These are phyloP conservation scores for Asarcornis scutulata DNA, from an alignment of 2,113 vertebrate genomes.

Conservation along the genomic window DNA sequence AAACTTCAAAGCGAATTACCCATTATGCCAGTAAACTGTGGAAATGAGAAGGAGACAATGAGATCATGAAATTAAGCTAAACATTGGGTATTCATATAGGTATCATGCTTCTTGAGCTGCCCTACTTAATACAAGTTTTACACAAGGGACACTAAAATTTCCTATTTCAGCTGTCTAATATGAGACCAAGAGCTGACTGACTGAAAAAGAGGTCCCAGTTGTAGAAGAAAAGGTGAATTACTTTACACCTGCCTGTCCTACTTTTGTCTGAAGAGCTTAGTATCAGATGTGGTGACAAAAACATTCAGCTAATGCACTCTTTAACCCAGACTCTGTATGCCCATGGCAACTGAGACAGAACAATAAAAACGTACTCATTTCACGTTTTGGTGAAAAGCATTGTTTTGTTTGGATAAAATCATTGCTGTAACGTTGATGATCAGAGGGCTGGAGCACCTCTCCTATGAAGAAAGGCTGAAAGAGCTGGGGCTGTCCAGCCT, in stretches of 20 bases:
- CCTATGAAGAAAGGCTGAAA: too few species aligned
- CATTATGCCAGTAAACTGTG: background rate
- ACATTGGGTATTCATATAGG: background rate
- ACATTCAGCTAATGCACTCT: fast-evolving
- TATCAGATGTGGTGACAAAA: background rate
- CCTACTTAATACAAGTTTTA: background rate
- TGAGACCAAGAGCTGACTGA: background rate
- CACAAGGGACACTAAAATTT: background rate
- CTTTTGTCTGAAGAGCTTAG: background rate
- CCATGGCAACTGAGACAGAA: background rate
- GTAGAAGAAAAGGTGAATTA: background rate
- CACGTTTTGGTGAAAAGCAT: background rate
- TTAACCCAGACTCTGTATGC: background rate
- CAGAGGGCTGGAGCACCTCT: too few species aligned
- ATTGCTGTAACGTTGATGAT: too few species aligned
- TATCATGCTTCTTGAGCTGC: background rate
- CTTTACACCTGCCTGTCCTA: background rate
- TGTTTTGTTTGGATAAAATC: background rate
- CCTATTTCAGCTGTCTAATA: background rate
- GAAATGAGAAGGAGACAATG: background rate
- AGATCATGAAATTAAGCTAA: background rate
- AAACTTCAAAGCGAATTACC: background rate
- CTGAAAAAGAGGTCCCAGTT: background rate
- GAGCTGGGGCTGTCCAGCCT: too few species aligned
- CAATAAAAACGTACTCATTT: background rate